Evolutionary conservation across 2,888 invertebrate genomes (phyloP).

Genomic region (Diadegma fenestrale): DNA sequence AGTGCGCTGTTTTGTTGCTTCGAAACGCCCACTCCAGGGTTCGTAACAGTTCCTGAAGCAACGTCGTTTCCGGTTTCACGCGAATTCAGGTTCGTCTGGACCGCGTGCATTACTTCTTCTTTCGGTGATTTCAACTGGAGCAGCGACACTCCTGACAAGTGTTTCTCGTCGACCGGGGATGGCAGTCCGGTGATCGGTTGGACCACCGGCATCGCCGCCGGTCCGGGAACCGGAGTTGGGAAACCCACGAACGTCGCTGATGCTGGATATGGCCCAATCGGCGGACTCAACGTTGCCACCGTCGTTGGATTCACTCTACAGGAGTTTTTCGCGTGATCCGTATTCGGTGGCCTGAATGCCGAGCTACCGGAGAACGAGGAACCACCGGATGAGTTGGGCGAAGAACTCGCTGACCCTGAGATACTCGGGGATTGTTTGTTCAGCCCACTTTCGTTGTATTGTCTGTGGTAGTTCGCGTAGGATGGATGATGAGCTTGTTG

Average conservation of each 20-base stretch:
- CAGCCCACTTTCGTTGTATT: constrained; percentile 86
- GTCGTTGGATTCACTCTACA: constrained; percentile 78
- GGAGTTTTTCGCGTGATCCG: constrained; percentile 88
- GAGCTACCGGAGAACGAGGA: constrained; percentile 91
- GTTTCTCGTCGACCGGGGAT: constrained; percentile 84
- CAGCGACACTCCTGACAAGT: constrained; percentile 83
- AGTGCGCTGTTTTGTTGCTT: constrained; percentile 71
- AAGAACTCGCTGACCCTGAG: constrained; percentile 85
- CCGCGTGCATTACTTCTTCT: constrained; percentile 78
- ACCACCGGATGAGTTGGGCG: constrained; percentile 74
- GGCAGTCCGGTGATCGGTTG: constrained; percentile 79
- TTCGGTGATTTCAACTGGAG: constrained; percentile 85
- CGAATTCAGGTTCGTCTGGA: constrained; percentile 56
- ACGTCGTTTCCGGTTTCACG: constrained; percentile 69
- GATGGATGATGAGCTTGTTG: constrained; percentile 80
- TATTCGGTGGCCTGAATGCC: constrained; percentile 91
- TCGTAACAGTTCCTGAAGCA: constrained; percentile 76
- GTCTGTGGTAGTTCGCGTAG: constrained; percentile 85
- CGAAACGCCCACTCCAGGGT: constrained; percentile 71
- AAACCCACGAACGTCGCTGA: constrained; percentile 92
- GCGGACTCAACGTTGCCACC: constrained; percentile 82
- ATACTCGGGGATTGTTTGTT: constrained; percentile 85
- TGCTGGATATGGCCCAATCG: constrained; percentile 88
- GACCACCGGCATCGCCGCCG: constrained; percentile 80
- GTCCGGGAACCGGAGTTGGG: constrained; percentile 85